These are phyloP conservation scores for Microplitis demolitor DNA, from an alignment of 1,140 invertebrate species.

Conservation along the genomic window DNA sequence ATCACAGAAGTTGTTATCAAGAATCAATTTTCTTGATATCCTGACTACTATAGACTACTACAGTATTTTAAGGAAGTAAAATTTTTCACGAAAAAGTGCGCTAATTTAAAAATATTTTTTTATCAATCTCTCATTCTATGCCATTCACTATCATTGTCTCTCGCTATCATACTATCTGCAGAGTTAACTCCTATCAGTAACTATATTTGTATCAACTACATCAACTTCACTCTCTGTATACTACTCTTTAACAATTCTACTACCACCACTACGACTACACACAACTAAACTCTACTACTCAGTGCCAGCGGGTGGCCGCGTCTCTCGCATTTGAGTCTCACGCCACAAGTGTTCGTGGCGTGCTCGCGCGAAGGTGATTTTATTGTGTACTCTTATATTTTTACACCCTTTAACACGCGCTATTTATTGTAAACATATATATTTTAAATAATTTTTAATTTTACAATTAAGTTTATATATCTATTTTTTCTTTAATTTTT, in stretches of 20 bases:
- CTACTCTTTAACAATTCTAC: neutral
- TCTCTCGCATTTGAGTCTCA: constrained; percentile 31
- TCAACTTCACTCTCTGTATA: neutral
- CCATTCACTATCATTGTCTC: too few relatives aligned
- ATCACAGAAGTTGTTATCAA: too few relatives aligned
- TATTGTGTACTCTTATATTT: neutral
- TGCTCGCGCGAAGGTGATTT: constrained; percentile 43
- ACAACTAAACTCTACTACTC: neutral
- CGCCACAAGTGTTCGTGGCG: constrained; percentile 54
- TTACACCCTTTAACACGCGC: neutral
- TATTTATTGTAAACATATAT: neutral
- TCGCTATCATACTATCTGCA: too few relatives aligned
- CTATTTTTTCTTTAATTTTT: too few relatives aligned
- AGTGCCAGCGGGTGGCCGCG: constrained; percentile 2
- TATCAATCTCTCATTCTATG: too few relatives aligned
- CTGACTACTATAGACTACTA: too few relatives aligned
- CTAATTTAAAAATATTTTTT: too few relatives aligned
- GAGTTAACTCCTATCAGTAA: too few relatives aligned
- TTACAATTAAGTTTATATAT: neutral
- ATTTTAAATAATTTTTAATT: neutral
- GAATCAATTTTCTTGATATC: too few relatives aligned
- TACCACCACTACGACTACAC: neutral
- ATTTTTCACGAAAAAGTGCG: too few relatives aligned
- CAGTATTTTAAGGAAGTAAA: too few relatives aligned
- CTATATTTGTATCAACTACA: neutral